Conservation (phyloP, 2,888 invertebrate genomes). For the Celastrina argiolus region DNA sequence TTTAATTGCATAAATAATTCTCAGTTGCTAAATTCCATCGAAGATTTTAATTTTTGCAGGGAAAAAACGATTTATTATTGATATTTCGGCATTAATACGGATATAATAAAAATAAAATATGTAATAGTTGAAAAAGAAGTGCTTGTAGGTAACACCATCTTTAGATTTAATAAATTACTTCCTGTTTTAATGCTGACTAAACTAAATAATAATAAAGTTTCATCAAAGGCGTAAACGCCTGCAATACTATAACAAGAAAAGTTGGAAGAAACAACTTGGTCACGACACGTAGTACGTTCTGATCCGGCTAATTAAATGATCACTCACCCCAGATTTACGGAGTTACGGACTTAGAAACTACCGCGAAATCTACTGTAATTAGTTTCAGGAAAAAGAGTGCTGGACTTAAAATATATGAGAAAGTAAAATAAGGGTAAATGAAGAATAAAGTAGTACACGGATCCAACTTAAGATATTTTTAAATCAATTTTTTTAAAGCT, state of each 20-base stretch:
- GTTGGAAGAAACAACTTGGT: slow-evolving; percentile 40
- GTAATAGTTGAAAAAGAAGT: too few relatives aligned
- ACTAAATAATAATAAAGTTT: not conserved
- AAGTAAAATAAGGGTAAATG: too few relatives aligned
- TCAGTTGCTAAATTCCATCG: not conserved
- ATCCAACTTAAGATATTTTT: too few relatives aligned
- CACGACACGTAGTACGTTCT: slow-evolving; percentile 39
- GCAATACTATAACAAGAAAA: slow-evolving; percentile 19
- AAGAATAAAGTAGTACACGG: too few relatives aligned
- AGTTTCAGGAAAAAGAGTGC: not conserved
- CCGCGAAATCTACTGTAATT: not conserved
- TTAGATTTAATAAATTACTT: not conserved
- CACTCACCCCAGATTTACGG: slow-evolving; percentile 34
- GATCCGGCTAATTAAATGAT: slow-evolving; percentile 63
- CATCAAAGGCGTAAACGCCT: not conserved
- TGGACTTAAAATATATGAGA: too few relatives aligned
- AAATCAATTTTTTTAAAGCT: too few relatives aligned
- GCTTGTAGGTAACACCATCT: too few relatives aligned
- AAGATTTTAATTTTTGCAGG: not conserved
- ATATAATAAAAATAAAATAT: too few relatives aligned
- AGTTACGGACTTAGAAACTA: slow-evolving; percentile 17
- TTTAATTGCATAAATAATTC: slow-evolving; percentile 7
- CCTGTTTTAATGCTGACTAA: not conserved
- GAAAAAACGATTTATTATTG: too few relatives aligned
- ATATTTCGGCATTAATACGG: too few relatives aligned